phyloP scores from a whole-genome alignment of 2,888 invertebrate species.

The Caenorhabditis macrosperma region DNA sequence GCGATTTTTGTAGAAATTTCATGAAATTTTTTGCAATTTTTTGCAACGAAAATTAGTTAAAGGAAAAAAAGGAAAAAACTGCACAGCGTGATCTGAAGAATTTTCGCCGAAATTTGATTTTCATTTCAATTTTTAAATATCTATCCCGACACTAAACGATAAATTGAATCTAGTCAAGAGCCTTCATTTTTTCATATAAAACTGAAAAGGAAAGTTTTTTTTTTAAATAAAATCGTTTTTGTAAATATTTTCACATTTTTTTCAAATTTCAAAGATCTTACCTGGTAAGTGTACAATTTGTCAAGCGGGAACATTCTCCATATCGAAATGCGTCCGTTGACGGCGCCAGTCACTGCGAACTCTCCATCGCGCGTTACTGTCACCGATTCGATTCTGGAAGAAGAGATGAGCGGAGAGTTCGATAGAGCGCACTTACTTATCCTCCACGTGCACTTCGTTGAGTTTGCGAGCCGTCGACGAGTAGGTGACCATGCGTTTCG shows the following conservation, averaged over 20 bases:
- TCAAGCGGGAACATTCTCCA: slow-evolving; percentile 98
- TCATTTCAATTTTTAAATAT: not conserved
- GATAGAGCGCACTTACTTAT: slow-evolving; percentile 45
- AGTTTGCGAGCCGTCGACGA: slow-evolving; percentile 75
- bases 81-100: too few species aligned
- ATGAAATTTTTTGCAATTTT: not conserved
- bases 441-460: slow-evolving; percentile 62
- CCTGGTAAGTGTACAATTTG: slow-evolving; percentile 96
- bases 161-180: too few species aligned
- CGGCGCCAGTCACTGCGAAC: slow-evolving; percentile 97
- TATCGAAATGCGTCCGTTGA: slow-evolving; percentile 96
- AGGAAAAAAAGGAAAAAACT: too few species aligned
- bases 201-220: too few species aligned
- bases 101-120: slow-evolving; percentile 1
- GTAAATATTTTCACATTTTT: not conserved
- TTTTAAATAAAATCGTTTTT: too few species aligned
- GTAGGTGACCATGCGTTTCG: slow-evolving; percentile 69
- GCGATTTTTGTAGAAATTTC: not conserved
- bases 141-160: too few species aligned
- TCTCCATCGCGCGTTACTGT: slow-evolving; percentile 86
- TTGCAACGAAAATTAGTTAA: too few species aligned
- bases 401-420: too few species aligned
- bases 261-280: slow-evolving; percentile 83
- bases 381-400: slow-evolving; percentile 65
- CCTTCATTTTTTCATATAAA: too few species aligned